Evolutionary conservation across 2,888 invertebrate genomes (phyloP), one percentile per base, ranked within the genome.

Genomic region (Octonoba sinensis): DNA sequence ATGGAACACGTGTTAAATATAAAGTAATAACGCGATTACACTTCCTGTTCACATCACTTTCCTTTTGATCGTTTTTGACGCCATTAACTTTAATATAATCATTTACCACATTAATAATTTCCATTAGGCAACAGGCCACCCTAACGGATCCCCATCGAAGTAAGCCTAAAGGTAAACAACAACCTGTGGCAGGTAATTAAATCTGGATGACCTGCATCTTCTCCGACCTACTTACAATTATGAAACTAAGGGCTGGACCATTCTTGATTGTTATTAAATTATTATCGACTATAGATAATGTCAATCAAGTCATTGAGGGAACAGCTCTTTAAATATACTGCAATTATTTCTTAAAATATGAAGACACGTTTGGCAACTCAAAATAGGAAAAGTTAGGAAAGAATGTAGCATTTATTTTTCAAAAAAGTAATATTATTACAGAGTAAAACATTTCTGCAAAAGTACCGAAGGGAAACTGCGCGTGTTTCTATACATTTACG

Each of bases 231-330:
- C 20, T 67, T 81, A 27, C n/a, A 54, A 60, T 59, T 65, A 65
- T 36, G 0, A 24, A 66, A 59, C 66, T 66, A 65, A 57, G 57
- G 69, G 66, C 12, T 59, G 44, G 15, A 54, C n/a, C 46, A 22
- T 47, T 13, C 49, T 51, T 73, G 62, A 73, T 73, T 54, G 73
- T 67, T 60, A 81, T 81, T 81, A 73, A 81, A 73, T 81, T 74
- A 81, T 81, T 73, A 73, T 81, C 54, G 60, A 66, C 15, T 20
- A 57, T 36, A 81, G 79, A 73, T 81, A 81, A 73, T 69, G 79
- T 73, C 73, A 69, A 47, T 73, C 69, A 64, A 22, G 49, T 70
- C 22, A 24, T 59, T 18, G 47, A 47, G 24, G 62, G 20, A 47
- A 27, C 27, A n/a, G 44, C n/a, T 11, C 16, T 44, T 27, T 15